Percentiles rank a stretch among this genome's conserved stretches.
Conservation (phyloP, 2,113 vertebrate species). For the Epinephelus moara region DNA sequence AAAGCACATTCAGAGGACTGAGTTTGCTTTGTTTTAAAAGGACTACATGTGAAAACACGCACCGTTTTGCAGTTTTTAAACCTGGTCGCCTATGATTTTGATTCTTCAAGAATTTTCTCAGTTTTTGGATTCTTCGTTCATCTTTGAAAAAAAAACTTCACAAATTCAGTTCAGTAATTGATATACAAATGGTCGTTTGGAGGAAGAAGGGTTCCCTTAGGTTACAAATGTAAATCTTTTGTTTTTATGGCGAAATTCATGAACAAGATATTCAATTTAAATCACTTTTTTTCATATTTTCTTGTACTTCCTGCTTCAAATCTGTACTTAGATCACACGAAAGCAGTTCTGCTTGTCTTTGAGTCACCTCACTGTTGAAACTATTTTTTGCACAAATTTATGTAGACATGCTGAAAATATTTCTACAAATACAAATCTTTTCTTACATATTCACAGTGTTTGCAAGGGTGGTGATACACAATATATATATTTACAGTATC, state of each 20-base stretch:
- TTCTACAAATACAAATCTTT: not conserved
- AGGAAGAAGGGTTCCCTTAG: not conserved
- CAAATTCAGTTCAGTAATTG: too few relatives aligned
- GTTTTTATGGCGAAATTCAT: not conserved
- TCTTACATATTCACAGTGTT: constrained; percentile 8
- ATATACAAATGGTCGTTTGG: too few relatives aligned
- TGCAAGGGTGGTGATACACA: not conserved
- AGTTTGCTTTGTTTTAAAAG: too few relatives aligned
- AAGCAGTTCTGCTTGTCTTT: not conserved
- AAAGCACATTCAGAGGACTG: too few relatives aligned
- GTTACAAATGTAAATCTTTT: not conserved
- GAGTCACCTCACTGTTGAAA: not conserved
- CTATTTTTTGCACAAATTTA: constrained; percentile 10
- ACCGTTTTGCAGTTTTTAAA: too few relatives aligned
- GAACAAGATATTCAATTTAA: not conserved
- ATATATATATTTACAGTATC: not conserved
- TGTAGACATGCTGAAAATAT: not conserved
- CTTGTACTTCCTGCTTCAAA: not conserved
- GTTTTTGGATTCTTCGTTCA: too few relatives aligned
- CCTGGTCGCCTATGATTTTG: too few relatives aligned
- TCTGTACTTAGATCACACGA: constrained; percentile 5
- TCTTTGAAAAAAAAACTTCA: too few relatives aligned
- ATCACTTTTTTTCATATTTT: not conserved
- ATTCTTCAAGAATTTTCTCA: too few relatives aligned
- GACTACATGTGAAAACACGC: too few relatives aligned